These are phyloP conservation scores for Cremastinae sp. DNA, from an alignment of 2,888 invertebrate species.

Conservation along the genomic window DNA sequence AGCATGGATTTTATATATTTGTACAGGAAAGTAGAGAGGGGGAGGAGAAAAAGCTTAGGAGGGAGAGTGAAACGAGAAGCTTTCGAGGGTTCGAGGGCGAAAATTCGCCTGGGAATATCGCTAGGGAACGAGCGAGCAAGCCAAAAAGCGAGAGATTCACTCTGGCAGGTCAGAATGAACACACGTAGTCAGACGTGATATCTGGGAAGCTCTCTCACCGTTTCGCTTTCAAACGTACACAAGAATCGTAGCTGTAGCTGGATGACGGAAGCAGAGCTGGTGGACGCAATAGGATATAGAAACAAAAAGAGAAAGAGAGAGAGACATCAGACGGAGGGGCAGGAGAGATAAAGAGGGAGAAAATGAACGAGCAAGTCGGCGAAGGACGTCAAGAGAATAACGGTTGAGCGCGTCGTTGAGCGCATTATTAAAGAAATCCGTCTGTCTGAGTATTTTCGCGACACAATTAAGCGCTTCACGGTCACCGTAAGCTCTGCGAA, in stretches of 20 bases:
- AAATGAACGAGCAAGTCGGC: slow-evolving; percentile 41
- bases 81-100: slow-evolving; percentile 18
- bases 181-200: slow-evolving; percentile 34
- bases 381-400: slow-evolving; percentile 68
- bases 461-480: slow-evolving; percentile 72
- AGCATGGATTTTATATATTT: slow-evolving; percentile 54
- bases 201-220: slow-evolving; percentile 33
- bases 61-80: background rate
- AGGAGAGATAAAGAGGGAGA: slow-evolving; percentile 23
- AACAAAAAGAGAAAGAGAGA: slow-evolving; percentile 1
- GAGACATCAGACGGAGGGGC: slow-evolving; percentile 6
- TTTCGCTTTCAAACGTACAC: slow-evolving; percentile 38
- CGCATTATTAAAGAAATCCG: slow-evolving; percentile 77
- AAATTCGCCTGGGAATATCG: slow-evolving; percentile 57
- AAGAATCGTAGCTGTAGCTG: slow-evolving; percentile 27
- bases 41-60: background rate
- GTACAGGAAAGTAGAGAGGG: slow-evolving; percentile 17
- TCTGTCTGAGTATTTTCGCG: slow-evolving; percentile 76
- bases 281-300: slow-evolving; percentile 38
- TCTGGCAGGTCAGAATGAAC: slow-evolving; percentile 26
- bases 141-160: slow-evolving; percentile 35
- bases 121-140: slow-evolving; percentile 49
- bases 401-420: slow-evolving; percentile 70
- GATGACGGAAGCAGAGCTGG: slow-evolving; percentile 37
- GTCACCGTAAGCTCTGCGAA: slow-evolving; percentile 65